Evolutionary conservation across 2,888 invertebrate genomes (phyloP).

Genomic region (Glyphotaelius pellucidus): DNA sequence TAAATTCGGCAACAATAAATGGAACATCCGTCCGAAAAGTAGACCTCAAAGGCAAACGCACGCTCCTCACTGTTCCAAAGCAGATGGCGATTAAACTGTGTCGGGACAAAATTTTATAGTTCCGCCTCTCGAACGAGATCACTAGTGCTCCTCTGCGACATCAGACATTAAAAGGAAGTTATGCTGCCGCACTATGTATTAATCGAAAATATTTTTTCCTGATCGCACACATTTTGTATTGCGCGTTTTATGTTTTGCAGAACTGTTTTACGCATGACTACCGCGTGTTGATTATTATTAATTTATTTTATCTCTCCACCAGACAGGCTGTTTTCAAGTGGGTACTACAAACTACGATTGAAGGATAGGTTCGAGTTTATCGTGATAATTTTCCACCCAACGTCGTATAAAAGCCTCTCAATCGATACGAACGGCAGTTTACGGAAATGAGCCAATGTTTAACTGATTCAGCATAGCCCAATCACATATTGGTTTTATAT

Average conservation of each 20-base stretch:
- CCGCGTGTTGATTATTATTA: neutral
- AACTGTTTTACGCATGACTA: conserved; percentile 1
- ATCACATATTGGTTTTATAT: neutral
- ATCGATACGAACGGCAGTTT: neutral
- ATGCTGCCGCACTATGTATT: no score
- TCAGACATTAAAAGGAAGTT: no score
- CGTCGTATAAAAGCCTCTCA: neutral
- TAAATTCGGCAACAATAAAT: no score
- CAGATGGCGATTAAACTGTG: no score
- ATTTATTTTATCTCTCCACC: neutral
- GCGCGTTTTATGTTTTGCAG: neutral
- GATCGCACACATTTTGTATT: neutral
- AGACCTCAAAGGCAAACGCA: no score
- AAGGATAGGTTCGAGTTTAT: neutral
- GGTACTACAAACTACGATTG: neutral
- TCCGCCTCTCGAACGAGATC: no score
- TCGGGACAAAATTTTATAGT: no score
- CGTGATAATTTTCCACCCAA: neutral
- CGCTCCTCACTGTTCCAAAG: no score
- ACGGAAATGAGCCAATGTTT: neutral
- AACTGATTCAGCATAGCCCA: neutral
- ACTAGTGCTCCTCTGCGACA: no score
- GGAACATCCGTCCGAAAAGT: no score
- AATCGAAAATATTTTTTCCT: no score
- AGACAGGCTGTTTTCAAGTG: neutral